Base-by-base conservation (phyloP, 1,140 invertebrate genomes). In the Teleogryllus occipitalis region DNA sequence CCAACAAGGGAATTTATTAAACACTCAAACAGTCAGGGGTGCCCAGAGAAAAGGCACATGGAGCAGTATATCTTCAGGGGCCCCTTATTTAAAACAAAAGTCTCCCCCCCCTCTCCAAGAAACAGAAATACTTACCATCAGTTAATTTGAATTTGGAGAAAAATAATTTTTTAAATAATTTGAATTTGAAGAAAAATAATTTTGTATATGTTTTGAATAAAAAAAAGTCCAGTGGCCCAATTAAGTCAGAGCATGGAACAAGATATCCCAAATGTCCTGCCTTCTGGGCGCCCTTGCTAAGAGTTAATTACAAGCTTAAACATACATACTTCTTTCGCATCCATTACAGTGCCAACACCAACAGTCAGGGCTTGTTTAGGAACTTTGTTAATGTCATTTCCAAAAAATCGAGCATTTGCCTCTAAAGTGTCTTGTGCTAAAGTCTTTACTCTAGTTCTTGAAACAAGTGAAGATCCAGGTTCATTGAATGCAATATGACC, bases 401-500 rank as follows among this genome's bases (percentile, higher is more conserved):
- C 94, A 87, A 99, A 99, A 88, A 99, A 99, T 79, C 98, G 89
- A 18, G 98, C 96, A 88, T 99, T 99, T 8, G 98, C 98, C 84
- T 96, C 92, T 75, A 99, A 92, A 18, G 98, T 99, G 86, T 99
- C 98, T 85, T 97, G 92, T 48, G 97, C 96, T 18, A 99, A 88
- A 8, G 97, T 98, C 87, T 99, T 99, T 0, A 99, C 93, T 83
- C 98, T 90, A 5, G 98, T 99, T 81, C 97, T 89, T 8, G 97
- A 99, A 21, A 94, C 93, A 81, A 99, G 88, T 77, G 96, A 98
- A 7, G 94, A 95, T 47, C 94, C 98, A 8, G 98, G 98, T 86
- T 99, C 98, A 87, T 99, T 99, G 87, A 99, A 99, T 10, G 98
- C 98, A 85, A 99, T 98, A 86, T 99, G 98, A 12, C 98, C 98